These are phyloP conservation scores for Taphrorychus bicolor DNA, from an alignment of 2,888 invertebrate species.

Conservation along the genomic window DNA sequence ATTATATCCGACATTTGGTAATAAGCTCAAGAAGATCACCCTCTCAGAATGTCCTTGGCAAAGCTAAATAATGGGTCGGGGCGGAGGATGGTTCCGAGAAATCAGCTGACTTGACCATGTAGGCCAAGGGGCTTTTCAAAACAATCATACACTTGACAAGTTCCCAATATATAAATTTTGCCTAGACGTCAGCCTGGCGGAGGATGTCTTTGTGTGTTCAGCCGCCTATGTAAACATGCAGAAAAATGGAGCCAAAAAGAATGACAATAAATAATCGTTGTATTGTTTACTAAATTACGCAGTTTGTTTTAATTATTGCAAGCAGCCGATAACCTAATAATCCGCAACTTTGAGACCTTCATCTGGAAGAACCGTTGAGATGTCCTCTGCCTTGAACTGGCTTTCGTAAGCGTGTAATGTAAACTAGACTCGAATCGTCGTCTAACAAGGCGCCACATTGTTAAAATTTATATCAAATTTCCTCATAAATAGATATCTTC, in stretches of 20 bases:
- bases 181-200: conserved; percentile 2
- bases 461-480: conserved; percentile 24
- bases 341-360: conserved; percentile 18
- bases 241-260: conserved; percentile 1
- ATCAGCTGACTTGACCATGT: conserved; percentile 40
- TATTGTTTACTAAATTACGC: background rate
- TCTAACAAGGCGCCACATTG: conserved; percentile 17
- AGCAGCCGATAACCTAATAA: conserved; percentile 6
- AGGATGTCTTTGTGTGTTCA: conserved; percentile 19
- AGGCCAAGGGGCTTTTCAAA: conserved; percentile 30
- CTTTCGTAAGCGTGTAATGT: background rate
- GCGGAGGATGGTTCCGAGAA: conserved; percentile 40
- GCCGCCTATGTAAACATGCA: conserved; percentile 21
- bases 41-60: conserved; percentile 16
- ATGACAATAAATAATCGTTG: conserved; percentile 10
- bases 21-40: background rate
- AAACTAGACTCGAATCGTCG: no score
- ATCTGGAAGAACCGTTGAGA: conserved; percentile 26
- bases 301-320: conserved; percentile 4
- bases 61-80: conserved; percentile 14
- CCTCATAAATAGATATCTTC: conserved; percentile 15
- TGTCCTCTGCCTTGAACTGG: conserved; percentile 15
- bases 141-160: conserved; percentile 40
- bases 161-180: conserved; percentile 38
- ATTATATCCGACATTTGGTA: background rate